Base-by-base conservation (phyloP, 1,140 invertebrate species). In the Drosophila sechellia region DNA sequence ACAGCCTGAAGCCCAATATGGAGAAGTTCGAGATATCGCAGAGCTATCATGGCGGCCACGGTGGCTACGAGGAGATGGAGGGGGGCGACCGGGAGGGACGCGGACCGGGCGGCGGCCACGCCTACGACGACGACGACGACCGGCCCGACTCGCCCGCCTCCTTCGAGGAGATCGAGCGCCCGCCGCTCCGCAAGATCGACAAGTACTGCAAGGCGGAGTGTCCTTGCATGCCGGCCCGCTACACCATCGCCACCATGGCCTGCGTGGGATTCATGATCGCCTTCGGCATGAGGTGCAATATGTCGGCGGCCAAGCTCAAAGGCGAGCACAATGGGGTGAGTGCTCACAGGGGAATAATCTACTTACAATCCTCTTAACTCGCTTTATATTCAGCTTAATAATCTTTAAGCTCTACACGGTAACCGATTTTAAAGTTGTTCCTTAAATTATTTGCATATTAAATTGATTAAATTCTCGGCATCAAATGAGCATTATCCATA, bases 241-340 rank as follows among this genome's bases (percentile, higher is more conserved):
- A 96, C 90, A 98, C 97, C 1, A 96, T 98, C 46, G 97, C 97
- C 25, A 90, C 97, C 55, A 94, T 98, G 75, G 96, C 96, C 25
- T 97, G 97, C 90, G 90, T 98, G 91, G 97, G 98, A 70, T 98
- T 98, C 92, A 94, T 98, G 86, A 98, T 98, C 86, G 97, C 97
- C 81, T 98, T 98, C 89, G 97, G 97, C 11, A 98, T 98, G 95
- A 94, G 98, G 52, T 98, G 97, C 93, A 99, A 99, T 92, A 97
- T 99, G 96, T 97, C 98, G 12, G 98, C 99, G 91, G 98, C 98
- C 13, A 98, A 99, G 90, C 94, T 99, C 39, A 94, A 95, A 71
- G 93, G 94, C 68, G 94, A 94, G 86, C 85, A 87, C 46, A 94
- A 95, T 53, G 92, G 93, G 78, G 93, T 94, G 73, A 92, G 92